phyloP scores from a whole-genome alignment of 2,797 vertebrate species.

The Neosilurus hyrtlii region DNA sequence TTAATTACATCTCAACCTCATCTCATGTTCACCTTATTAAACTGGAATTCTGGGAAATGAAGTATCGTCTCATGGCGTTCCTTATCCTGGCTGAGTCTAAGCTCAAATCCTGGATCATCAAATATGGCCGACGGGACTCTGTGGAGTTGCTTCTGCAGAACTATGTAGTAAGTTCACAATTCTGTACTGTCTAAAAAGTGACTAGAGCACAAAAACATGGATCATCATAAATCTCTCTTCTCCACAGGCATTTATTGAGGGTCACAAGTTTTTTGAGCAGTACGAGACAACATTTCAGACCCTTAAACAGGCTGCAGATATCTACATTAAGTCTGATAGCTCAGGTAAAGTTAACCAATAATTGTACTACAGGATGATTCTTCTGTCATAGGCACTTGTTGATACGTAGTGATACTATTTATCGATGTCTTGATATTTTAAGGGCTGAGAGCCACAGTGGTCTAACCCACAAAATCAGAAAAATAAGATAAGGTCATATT shows the following conservation, averaged over 20 bases:
- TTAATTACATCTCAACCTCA: slow-evolving; percentile 91
- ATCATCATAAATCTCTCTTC: not conserved
- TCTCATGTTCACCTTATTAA: slow-evolving; percentile 93
- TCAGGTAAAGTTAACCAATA: slow-evolving; percentile 76
- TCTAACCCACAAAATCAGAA: no score
- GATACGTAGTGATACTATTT: not conserved
- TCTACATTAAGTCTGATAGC: slow-evolving; percentile 88
- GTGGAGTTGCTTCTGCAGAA: slow-evolving; percentile 91
- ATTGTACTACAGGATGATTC: slow-evolving; percentile 9
- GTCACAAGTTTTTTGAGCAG: slow-evolving; percentile 93
- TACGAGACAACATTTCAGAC: slow-evolving; percentile 89
- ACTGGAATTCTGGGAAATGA: slow-evolving; percentile 97
- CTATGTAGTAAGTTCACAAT: slow-evolving; percentile 82
- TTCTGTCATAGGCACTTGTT: slow-evolving; percentile 7
- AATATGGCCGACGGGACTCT: slow-evolving; percentile 92
- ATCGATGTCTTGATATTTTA: not conserved
- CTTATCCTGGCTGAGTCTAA: slow-evolving; percentile 93
- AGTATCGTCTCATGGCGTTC: slow-evolving; percentile 92
- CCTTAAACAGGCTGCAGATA: slow-evolving; percentile 88
- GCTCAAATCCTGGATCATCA: slow-evolving; percentile 98
- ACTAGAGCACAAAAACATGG: not conserved
- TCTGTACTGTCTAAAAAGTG: not conserved
- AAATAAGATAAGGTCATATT: no score
- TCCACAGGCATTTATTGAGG: slow-evolving; percentile 88
- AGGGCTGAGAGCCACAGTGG: no score